Evolutionary conservation across 2,888 invertebrate species (phyloP).

Genomic region (Deilephila porcellus): DNA sequence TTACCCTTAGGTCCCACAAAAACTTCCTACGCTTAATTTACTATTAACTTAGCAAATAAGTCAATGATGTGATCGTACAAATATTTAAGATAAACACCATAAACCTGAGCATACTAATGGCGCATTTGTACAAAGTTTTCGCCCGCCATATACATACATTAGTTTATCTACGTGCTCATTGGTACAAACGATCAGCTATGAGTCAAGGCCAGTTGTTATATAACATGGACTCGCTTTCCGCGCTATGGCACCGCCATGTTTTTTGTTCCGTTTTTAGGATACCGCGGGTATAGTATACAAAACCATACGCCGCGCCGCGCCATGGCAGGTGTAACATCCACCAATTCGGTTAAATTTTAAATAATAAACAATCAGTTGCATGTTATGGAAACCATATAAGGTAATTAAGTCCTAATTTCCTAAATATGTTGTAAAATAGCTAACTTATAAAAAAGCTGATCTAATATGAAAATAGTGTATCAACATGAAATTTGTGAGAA

Average conservation of each 20-base stretch:
- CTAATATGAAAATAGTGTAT: too few relatives aligned
- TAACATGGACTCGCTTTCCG: constrained; percentile 38
- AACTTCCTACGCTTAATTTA: neutral
- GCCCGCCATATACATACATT: neutral
- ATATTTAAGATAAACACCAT: constrained; percentile 24
- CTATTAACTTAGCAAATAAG: constrained; percentile 4
- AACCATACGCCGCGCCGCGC: neutral
- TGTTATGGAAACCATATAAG: too few relatives aligned
- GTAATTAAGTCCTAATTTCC: too few relatives aligned
- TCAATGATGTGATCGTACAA: constrained; percentile 15
- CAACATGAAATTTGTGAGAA: too few relatives aligned
- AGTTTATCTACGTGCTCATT: constrained; percentile 29
- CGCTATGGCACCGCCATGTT: constrained; percentile 27
- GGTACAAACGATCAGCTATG: constrained; percentile 38
- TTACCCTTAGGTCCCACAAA: neutral
- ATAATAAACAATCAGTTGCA: too few relatives aligned
- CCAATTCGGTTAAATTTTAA: too few relatives aligned
- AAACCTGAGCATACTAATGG: constrained; percentile 21
- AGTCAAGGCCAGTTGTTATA: constrained; percentile 49
- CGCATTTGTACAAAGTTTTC: constrained; percentile 9
- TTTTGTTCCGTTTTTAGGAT: constrained; percentile 15
- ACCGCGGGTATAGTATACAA: neutral
- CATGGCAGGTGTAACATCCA: neutral
- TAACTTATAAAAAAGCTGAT: too few relatives aligned
- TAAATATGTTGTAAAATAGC: too few relatives aligned